These are phyloP conservation scores for Caretta caretta DNA, from an alignment of 2,113 vertebrate genomes.

Conservation along the genomic window DNA sequence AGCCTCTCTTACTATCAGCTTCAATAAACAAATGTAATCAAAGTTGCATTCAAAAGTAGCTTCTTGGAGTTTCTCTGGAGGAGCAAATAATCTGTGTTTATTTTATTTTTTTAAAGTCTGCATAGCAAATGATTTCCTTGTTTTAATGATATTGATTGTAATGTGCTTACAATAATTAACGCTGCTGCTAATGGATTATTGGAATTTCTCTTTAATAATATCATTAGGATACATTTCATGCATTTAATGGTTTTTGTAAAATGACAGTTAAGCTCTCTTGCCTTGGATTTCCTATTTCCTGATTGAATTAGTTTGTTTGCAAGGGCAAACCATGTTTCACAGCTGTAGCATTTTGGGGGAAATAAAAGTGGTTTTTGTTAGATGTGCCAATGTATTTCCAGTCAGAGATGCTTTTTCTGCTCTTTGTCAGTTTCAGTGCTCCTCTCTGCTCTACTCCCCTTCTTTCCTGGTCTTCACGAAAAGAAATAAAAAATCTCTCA, in stretches of 20 bases:
- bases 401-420: constrained; percentile 38
- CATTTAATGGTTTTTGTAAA: constrained; percentile 63
- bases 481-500: background rate
- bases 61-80: background rate
- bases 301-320: constrained; percentile 52
- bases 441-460: background rate
- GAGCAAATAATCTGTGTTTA: background rate
- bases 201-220: constrained; percentile 69
- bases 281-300: constrained; percentile 54
- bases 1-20: background rate
- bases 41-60: constrained; percentile 3
- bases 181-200: constrained; percentile 51
- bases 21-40: background rate
- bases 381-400: constrained; percentile 44
- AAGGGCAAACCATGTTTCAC: constrained; percentile 58
- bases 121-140: constrained; percentile 26
- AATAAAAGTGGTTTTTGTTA: constrained; percentile 55
- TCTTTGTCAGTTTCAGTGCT: constrained; percentile 36
- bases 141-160: background rate
- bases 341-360: constrained; percentile 52
- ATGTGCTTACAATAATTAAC: constrained; percentile 57
- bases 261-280: constrained; percentile 61
- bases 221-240: constrained; percentile 65
- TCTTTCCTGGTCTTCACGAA: constrained; percentile 14
- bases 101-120: constrained; percentile 23